phyloP scores from a whole-genome alignment of 2,797 vertebrate species.

The Clarias pachynema region DNA sequence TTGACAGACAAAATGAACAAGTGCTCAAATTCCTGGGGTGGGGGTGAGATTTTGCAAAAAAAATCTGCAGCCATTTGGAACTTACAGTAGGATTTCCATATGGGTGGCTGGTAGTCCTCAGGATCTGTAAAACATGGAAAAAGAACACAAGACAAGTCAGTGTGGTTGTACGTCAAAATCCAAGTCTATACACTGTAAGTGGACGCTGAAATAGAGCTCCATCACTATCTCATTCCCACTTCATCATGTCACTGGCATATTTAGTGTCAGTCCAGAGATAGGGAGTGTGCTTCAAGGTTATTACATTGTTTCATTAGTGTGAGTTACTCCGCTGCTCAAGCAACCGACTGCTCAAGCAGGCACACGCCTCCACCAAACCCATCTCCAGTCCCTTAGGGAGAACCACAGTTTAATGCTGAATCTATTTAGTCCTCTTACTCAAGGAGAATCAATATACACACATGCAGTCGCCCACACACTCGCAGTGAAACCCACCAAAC shows the following conservation, averaged over 20 bases:
- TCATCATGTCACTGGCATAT: constrained; percentile 12
- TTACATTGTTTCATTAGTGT: constrained; percentile 38
- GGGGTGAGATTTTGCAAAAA: neutral
- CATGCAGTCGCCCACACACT: constrained; percentile 21
- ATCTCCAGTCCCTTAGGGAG: constrained; percentile 23
- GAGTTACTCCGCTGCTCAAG: constrained; percentile 27
- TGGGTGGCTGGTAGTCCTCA: constrained; percentile 97
- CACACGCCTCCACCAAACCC: constrained; percentile 27
- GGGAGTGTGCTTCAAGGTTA: constrained; percentile 38
- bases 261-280: constrained; percentile 18
- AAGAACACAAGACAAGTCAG: constrained; percentile 51
- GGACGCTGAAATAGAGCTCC: constrained; percentile 9
- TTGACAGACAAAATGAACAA: neutral
- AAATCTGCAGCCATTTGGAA: constrained; percentile 60
- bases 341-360: constrained; percentile 3
- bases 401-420: constrained; percentile 37
- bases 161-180: neutral
- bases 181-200: neutral
- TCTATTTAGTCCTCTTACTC: constrained; percentile 55
- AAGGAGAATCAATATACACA: constrained; percentile 62
- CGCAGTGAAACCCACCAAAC: constrained; percentile 9
- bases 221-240: constrained; percentile 8
- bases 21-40: neutral
- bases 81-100: constrained; percentile 99
- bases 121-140: constrained; percentile 82